Conservation (phyloP, 2,113 vertebrate species). For the Mormyrus iriodes region DNA sequence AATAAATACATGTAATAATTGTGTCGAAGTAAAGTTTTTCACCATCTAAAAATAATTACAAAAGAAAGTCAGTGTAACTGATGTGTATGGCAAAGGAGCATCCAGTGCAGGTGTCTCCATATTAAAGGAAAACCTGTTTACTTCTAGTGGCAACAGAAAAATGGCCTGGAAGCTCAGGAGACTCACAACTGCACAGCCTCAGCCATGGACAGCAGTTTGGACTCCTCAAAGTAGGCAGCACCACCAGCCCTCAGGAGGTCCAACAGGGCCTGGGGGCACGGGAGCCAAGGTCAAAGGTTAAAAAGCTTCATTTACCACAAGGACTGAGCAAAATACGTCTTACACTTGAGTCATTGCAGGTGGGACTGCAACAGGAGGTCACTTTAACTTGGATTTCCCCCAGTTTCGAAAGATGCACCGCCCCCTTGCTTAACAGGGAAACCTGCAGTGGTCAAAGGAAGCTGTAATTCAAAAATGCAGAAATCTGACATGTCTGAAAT, state of each 20-base stretch:
- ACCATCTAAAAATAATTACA: not conserved
- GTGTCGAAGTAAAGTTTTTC: not conserved
- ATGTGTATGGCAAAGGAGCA: not conserved
- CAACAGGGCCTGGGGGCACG: slow-evolving; percentile 12
- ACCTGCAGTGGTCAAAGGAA: not conserved
- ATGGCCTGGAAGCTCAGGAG: not conserved
- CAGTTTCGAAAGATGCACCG: not conserved
- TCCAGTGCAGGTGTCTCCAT: not conserved
- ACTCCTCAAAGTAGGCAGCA: slow-evolving; percentile 22
- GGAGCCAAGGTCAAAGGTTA: not conserved
- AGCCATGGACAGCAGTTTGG: slow-evolving; percentile 20
- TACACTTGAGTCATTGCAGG: not conserved
- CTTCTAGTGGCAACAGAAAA: not conserved
- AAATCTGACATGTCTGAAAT: not conserved
- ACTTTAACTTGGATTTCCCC: not conserved
- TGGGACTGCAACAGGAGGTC: not conserved
- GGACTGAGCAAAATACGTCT: too few relatives aligned
- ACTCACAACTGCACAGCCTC: slow-evolving; percentile 26
- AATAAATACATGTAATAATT: not conserved
- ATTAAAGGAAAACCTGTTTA: not conserved
- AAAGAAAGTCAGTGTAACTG: not conserved
- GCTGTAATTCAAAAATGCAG: not conserved
- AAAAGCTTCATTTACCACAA: not conserved
- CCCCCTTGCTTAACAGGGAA: not conserved
- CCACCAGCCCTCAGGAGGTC: slow-evolving; percentile 23